These are phyloP conservation scores for Rhodinocichla rosea DNA, from an alignment of 2,113 vertebrate species.

Conservation along the genomic window DNA sequence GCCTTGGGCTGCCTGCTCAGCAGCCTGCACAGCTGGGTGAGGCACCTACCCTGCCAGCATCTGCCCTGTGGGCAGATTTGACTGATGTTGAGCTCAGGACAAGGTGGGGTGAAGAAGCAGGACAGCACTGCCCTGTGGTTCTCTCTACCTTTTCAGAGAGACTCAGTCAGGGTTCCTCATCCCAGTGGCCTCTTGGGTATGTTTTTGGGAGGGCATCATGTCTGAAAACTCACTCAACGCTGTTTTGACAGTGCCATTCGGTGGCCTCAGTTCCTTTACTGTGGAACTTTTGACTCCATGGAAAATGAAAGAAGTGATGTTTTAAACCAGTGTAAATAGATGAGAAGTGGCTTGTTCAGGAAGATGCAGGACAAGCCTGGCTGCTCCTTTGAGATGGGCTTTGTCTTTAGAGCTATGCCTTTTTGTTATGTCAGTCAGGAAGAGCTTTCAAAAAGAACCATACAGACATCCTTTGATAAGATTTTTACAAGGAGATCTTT, in stretches of 20 bases:
- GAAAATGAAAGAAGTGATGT: not conserved
- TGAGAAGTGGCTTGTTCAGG: constrained; percentile 30
- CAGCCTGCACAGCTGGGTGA: not conserved
- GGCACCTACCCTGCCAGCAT: not conserved
- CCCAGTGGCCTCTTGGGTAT: not conserved
- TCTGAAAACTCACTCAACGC: not conserved
- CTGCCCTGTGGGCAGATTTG: not conserved
- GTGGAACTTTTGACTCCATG: not conserved
- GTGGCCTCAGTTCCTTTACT: not conserved
- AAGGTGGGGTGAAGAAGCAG: not conserved
- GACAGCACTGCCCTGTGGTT: not conserved
- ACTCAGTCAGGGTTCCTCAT: not conserved
- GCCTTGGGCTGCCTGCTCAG: not conserved
- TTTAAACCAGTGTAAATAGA: constrained; percentile 13
- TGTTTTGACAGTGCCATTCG: not conserved
- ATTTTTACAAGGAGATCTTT: constrained; percentile 49
- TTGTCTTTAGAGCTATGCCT: constrained; percentile 21
- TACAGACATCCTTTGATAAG: constrained; percentile 56
- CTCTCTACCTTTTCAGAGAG: not conserved
- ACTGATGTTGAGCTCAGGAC: not conserved
- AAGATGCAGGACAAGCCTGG: not conserved
- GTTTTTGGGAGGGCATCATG: not conserved
- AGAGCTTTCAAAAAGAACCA: constrained; percentile 36
- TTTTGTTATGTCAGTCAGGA: constrained; percentile 49
- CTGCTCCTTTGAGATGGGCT: constrained; percentile 31